Conservation (phyloP, 2,797 vertebrate species). For the Podarcis siculus region DNA sequence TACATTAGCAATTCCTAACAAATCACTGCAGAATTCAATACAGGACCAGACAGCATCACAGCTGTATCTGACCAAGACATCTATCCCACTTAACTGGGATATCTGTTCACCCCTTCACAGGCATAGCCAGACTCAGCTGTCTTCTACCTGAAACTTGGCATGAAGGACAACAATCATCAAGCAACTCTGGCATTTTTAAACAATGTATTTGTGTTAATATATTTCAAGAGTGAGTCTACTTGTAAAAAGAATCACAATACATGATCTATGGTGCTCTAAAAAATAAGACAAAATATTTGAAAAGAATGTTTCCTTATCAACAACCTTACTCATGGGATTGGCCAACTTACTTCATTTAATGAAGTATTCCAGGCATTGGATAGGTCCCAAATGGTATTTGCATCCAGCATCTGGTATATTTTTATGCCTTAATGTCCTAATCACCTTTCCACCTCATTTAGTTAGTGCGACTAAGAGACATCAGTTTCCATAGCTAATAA, state of each 20-base stretch:
- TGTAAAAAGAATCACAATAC: conserved; percentile 2
- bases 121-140: background rate
- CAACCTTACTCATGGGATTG: accelerated
- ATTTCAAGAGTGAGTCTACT: background rate
- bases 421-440: background rate
- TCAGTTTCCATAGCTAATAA: background rate
- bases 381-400: background rate
- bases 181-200: accelerated
- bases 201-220: background rate
- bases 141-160: background rate
- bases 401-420: background rate
- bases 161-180: background rate
- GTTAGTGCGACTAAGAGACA: background rate
- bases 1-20: conserved; percentile 16
- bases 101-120: background rate
- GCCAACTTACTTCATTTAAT: background rate
- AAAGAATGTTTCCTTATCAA: background rate
- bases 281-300: background rate
- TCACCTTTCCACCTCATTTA: background rate
- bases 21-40: background rate
- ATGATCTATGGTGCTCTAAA: background rate
- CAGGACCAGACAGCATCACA: background rate
- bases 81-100: background rate
- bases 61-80: conserved; percentile 1
- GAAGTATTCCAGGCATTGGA: background rate